phyloP scores from a whole-genome alignment of 1,140 invertebrate genomes.

The Goniozus legneri region DNA sequence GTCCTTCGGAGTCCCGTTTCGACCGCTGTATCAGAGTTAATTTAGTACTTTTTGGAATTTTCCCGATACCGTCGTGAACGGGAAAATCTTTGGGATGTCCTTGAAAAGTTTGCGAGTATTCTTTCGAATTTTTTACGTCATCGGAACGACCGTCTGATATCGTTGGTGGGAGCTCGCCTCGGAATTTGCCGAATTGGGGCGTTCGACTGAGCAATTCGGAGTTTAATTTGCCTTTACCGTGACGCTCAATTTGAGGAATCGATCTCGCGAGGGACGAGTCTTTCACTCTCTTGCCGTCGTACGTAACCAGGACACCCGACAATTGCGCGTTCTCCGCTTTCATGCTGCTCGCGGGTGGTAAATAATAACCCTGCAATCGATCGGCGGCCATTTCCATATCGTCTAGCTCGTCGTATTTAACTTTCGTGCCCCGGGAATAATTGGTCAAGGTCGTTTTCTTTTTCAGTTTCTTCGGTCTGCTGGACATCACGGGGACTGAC shows the following conservation, averaged over 20 bases:
- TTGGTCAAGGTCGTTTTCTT: constrained; percentile 43
- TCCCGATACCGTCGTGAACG: background rate
- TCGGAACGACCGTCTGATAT: constrained; percentile 39
- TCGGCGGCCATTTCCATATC: constrained; percentile 67
- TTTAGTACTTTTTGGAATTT: constrained; percentile 18
- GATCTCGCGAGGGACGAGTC: constrained; percentile 61
- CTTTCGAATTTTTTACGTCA: constrained; percentile 4
- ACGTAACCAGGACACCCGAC: constrained; percentile 61
- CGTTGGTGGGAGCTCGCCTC: constrained; percentile 65
- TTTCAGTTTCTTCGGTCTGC: constrained; percentile 47
- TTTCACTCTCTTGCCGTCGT: constrained; percentile 69
- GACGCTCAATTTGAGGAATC: constrained; percentile 49
- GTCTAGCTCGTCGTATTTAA: constrained; percentile 36
- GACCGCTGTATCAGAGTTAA: constrained; percentile 24
- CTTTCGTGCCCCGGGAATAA: constrained; percentile 9
- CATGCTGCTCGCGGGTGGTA: constrained; percentile 50
- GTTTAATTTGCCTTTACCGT: constrained; percentile 41
- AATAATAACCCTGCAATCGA: constrained; percentile 65
- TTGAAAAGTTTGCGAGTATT: background rate
- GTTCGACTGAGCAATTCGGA: constrained; percentile 59
- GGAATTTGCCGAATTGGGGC: constrained; percentile 69
- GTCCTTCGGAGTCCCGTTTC: constrained; percentile 38
- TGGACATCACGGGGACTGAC: constrained; percentile 61
- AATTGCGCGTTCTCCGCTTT: constrained; percentile 20
- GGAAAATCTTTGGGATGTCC: constrained; percentile 6